Percentiles rank a stretch among this genome's conserved stretches.
These are phyloP conservation scores for Agrotis exclamationis DNA, from an alignment of 2,888 invertebrate species.

Conservation along the genomic window DNA sequence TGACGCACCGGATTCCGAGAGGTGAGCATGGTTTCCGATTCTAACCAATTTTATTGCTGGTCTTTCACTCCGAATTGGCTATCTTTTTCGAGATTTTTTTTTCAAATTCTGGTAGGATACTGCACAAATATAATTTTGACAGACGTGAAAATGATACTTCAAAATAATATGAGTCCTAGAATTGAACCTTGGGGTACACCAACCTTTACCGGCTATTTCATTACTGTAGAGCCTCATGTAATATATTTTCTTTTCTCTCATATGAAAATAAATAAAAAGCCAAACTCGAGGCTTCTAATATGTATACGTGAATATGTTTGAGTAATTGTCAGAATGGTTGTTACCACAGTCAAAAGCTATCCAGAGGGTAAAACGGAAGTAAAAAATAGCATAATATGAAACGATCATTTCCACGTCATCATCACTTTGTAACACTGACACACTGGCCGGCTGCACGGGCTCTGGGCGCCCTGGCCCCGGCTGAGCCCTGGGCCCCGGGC, in stretches of 20 bases:
- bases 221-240: no score
- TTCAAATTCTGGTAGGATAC: slow-evolving; percentile 42
- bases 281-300: not conserved
- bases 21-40: slow-evolving; percentile 90
- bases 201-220: not conserved
- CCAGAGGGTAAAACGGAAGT: no score
- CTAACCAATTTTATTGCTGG: slow-evolving; percentile 7
- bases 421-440: slow-evolving; percentile 39
- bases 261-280: not conserved
- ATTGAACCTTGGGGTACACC: slow-evolving; percentile 12
- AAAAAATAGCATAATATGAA: no score
- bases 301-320: not conserved
- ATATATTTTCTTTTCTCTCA: not conserved
- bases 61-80: slow-evolving; percentile 39
- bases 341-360: slow-evolving; percentile 11
- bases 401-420: slow-evolving; percentile 36
- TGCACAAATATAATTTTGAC: slow-evolving; percentile 27
- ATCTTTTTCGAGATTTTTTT: slow-evolving; percentile 3
- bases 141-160: slow-evolving; percentile 22
- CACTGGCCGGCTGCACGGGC: slow-evolving; percentile 24
- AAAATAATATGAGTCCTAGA: not conserved
- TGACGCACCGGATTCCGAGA: slow-evolving; percentile 97
- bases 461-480: slow-evolving; percentile 20
- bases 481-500: not conserved
- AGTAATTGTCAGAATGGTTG: not conserved